A percentile compares a stretch with the other conserved stretches of the same genome.
These are phyloP conservation scores for Yponomeuta cagnagella DNA, from an alignment of 2,888 invertebrate genomes.

Conservation along the genomic window DNA sequence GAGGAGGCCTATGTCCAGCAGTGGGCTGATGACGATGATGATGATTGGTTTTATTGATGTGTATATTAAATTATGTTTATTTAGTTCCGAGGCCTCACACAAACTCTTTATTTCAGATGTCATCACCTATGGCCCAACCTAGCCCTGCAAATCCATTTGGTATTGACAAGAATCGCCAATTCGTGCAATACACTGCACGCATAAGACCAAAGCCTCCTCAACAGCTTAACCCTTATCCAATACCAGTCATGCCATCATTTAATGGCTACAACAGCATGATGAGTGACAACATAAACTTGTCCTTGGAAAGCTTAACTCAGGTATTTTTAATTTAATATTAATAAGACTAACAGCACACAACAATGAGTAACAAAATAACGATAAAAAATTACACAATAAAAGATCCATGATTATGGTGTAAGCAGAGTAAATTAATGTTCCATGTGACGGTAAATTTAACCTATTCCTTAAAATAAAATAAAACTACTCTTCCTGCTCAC, in stretches of 20 bases:
- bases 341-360: too few species aligned
- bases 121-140: not conserved
- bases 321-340: constrained; percentile 28
- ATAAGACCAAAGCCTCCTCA: not conserved
- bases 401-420: too few species aligned
- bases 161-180: not conserved
- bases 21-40: too few species aligned
- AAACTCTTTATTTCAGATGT: not conserved
- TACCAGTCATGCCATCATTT: constrained; percentile 22
- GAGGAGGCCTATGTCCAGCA: too few species aligned
- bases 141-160: not conserved
- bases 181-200: not conserved
- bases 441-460: too few species aligned
- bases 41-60: too few species aligned
- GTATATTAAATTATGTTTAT: too few species aligned
- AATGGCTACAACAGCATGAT: constrained; percentile 43
- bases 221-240: not conserved
- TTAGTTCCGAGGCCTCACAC: too few species aligned
- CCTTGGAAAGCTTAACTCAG: constrained; percentile 67
- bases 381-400: constrained; percentile 16
- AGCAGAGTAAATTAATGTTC: too few species aligned
- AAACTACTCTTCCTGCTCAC: too few species aligned
- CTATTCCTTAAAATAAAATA: too few species aligned
- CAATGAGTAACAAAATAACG: too few species aligned
- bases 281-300: constrained; percentile 64